Evolutionary conservation across 2,888 invertebrate genomes (phyloP), one percentile per base, ranked within the genome.

Genomic region (Glyphotaelius pellucidus): DNA sequence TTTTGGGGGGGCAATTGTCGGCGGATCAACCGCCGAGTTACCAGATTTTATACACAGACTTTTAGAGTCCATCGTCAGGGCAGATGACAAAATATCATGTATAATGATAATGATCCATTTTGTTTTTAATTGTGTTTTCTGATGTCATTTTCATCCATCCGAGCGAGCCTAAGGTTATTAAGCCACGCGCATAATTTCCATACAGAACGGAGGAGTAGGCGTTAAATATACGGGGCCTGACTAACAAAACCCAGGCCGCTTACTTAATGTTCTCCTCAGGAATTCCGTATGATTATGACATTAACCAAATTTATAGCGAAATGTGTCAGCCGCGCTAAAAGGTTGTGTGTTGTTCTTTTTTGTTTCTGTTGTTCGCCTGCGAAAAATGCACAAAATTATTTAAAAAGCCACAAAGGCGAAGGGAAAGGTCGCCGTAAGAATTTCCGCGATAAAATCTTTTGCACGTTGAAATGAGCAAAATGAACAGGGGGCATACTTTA

Each of bases 271-370:
- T 86, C 83, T 90, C 80, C 80, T 81, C 90, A 81, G 90, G 67
- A 83, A 90, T 81, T 92, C 84, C 80, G 85, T 84, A 92, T 91
- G 83, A 92, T 92, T 91, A 92, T 81, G 91, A 91, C 86, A 85
- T 92, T 86, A 91, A 85, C 52, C 31, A 25, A 91, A 91, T 91
- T 92, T 92, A 92, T 90, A 67, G 81, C 89, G 67, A 35, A 83
- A 35, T 83, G 92, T 79, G 80, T 87, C 88, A 87, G 47, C 31
- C 67, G 67, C 25, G 67, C 67, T 67, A 67, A 83, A 30, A 86
- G 67, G 67, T 67, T 67, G 67, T 25, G 80, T 38, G 32, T 15
- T 52, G 32, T 83, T 91, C 87, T 90, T 90, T 67, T 67, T 67
- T 67, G n/a, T 80, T 47, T 91, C 31, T 91, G 30, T 42, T 86